Evolutionary conservation across 92 coral and sea anemone species (phyloP).

Genomic region (Micromussa lordhowensis): DNA sequence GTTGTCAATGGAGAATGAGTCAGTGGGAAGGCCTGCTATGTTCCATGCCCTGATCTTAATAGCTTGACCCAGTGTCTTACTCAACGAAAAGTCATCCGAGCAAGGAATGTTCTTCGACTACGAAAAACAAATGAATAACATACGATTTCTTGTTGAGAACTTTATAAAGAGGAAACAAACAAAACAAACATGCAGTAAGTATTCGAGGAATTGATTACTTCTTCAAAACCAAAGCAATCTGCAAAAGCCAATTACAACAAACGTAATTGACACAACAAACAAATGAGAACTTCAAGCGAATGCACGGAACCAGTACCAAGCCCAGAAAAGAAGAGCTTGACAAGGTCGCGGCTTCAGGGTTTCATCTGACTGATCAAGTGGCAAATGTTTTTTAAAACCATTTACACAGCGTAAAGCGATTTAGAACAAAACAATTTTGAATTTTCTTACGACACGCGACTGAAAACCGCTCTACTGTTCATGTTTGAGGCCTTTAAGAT

Average conservation of each 20-base stretch:
- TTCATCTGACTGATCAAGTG: not conserved
- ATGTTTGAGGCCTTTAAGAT: not conserved
- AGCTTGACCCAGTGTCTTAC: constrained; percentile 97
- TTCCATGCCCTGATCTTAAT: constrained; percentile 99
- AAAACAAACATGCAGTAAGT: too few relatives aligned
- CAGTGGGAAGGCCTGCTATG: constrained; percentile 97
- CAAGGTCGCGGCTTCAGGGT: too few relatives aligned
- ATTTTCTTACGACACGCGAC: not conserved
- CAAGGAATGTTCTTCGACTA: constrained; percentile 95
- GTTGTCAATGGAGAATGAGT: constrained; percentile 96
- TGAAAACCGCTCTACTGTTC: not conserved
- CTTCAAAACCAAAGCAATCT: too few relatives aligned
- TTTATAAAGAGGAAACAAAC: not conserved
- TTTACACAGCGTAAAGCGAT: not conserved
- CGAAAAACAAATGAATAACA: not conserved
- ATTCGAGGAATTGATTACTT: not conserved
- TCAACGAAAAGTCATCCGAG: constrained; percentile 95
- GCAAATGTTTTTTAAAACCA: not conserved
- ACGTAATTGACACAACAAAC: too few relatives aligned
- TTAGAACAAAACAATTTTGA: not conserved
- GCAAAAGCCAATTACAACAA: too few relatives aligned
- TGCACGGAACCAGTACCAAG: not conserved
- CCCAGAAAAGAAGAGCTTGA: not conserved
- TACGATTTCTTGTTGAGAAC: not conserved
- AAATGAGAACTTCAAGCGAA: too few relatives aligned